Conservation (phyloP, 2,888 invertebrate genomes). For the Parnassius mnemosyne region DNA sequence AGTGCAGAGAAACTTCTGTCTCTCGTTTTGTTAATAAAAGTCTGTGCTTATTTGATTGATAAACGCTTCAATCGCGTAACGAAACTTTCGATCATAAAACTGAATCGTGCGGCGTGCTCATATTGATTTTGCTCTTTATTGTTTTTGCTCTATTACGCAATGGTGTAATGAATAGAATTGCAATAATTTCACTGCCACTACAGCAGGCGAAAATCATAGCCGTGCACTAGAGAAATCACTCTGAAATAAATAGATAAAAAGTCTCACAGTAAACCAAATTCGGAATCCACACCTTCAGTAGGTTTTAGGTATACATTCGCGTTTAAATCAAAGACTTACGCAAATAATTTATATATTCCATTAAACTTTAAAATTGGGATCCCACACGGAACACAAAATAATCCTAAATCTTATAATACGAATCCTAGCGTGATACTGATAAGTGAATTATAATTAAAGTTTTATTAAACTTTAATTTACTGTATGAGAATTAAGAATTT, state of each 20-base stretch:
- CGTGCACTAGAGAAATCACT: conserved; percentile 10
- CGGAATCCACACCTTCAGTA: too few relatives aligned
- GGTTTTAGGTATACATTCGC: too few relatives aligned
- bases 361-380: too few relatives aligned
- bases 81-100: conserved; percentile 37
- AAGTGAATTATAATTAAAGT: too few relatives aligned
- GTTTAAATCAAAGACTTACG: too few relatives aligned
- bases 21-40: background rate
- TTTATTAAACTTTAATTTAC: too few relatives aligned
- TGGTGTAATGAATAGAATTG: conserved; percentile 29
- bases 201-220: conserved; percentile 16
- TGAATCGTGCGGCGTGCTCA: conserved; percentile 31
- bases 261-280: too few relatives aligned
- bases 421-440: too few relatives aligned
- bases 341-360: too few relatives aligned
- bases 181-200: conserved; percentile 17
- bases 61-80: conserved; percentile 11
- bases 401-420: too few relatives aligned
- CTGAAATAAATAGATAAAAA: conserved; percentile 11
- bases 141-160: conserved; percentile 32
- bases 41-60: conserved; percentile 10
- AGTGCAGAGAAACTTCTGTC: conserved; percentile 3
- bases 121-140: conserved; percentile 35
- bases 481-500: too few relatives aligned
- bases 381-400: too few relatives aligned